A percentile compares a stretch with the other conserved stretches of the same genome.
These are phyloP conservation scores for Spilosoma lubricipeda DNA, from an alignment of 2,888 invertebrate species.

Conservation along the genomic window DNA sequence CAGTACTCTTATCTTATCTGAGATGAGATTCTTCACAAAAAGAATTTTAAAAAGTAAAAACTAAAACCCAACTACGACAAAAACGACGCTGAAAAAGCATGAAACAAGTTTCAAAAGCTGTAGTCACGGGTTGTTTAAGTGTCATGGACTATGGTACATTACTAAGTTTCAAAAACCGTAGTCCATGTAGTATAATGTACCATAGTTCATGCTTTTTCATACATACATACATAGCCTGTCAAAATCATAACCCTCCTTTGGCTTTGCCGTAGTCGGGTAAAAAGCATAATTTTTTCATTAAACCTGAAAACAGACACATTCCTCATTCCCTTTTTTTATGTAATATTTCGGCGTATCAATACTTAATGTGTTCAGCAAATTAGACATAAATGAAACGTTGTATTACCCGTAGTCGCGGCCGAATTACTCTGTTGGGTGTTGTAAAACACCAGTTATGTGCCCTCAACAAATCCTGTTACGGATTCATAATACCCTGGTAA, in stretches of 20 bases:
- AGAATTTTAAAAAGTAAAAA: too few relatives aligned
- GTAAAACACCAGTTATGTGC: conserved; percentile 63
- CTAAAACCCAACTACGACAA: too few relatives aligned
- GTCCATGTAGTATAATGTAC: too few relatives aligned
- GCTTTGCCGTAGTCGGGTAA: too few relatives aligned
- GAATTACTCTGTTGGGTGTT: conserved; percentile 68
- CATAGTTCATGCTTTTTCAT: too few relatives aligned
- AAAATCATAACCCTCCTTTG: too few relatives aligned
- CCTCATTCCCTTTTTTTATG: background rate
- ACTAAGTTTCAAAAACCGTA: too few relatives aligned
- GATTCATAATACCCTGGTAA: conserved; percentile 61
- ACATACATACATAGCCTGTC: too few relatives aligned
- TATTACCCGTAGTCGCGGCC: conserved; percentile 56
- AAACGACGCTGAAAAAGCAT: too few relatives aligned
- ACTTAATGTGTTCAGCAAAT: conserved; percentile 59
- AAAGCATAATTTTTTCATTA: background rate
- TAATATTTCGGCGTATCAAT: conserved; percentile 48
- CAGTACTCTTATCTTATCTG: background rate
- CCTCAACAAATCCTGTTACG: conserved; percentile 60
- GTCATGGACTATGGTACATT: too few relatives aligned
- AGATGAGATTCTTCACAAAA: background rate
- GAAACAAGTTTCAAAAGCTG: too few relatives aligned
- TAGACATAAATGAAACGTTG: conserved; percentile 71
- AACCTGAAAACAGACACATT: conserved; percentile 2
- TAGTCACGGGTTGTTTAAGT: too few relatives aligned